Evolutionary conservation across 35 echinoderm and acorn worm genomes (phyloP).

Genomic region (Ophioderma brevispina): DNA sequence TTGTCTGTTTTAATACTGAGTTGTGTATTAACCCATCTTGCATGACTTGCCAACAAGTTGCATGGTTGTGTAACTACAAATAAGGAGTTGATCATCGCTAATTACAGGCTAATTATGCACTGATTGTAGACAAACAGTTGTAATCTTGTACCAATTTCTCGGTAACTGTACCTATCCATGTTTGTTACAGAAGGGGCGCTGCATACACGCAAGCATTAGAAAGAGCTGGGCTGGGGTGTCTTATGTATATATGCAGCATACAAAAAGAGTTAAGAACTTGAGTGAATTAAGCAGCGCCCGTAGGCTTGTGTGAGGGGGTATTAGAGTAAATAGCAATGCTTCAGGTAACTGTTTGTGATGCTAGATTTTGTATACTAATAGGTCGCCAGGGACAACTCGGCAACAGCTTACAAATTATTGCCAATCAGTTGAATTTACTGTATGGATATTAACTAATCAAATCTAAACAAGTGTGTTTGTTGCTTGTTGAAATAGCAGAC

Average conservation of each 20-base stretch:
- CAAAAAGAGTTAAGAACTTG: background rate
- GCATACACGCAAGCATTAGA: too few species aligned
- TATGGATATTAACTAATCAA: background rate
- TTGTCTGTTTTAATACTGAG: too few species aligned
- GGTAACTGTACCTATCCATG: too few species aligned
- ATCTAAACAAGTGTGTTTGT: background rate
- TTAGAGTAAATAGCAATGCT: conserved; percentile 1
- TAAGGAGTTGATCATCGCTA: too few species aligned
- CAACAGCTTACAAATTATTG: background rate
- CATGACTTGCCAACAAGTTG: too few species aligned
- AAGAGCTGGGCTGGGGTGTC: too few species aligned
- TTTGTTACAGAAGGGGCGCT: too few species aligned
- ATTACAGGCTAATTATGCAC: too few species aligned
- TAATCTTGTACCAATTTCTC: too few species aligned
- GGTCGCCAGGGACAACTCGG: background rate
- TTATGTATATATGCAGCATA: background rate
- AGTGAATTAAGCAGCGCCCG: background rate
- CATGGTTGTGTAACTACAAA: too few species aligned
- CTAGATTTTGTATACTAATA: conserved; percentile 7
- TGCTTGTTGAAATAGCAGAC: background rate
- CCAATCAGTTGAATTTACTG: background rate
- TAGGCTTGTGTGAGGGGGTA: conserved; percentile 8
- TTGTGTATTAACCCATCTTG: too few species aligned
- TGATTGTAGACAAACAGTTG: too few species aligned
- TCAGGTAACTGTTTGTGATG: background rate